phyloP scores from a whole-genome alignment of 2,113 vertebrate species.

The Datnioides undecimradiatus region DNA sequence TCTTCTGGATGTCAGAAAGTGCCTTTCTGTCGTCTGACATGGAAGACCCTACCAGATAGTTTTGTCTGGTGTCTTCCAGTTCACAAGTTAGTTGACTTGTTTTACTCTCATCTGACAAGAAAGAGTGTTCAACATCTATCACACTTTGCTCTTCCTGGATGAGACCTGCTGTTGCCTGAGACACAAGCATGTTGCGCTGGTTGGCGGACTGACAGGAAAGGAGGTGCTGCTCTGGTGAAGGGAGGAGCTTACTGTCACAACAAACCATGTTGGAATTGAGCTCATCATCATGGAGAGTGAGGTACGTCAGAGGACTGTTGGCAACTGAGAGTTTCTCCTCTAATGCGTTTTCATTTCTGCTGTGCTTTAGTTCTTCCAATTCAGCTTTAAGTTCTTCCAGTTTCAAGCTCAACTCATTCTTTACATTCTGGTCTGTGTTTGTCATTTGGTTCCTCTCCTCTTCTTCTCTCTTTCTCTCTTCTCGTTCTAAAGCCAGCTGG shows the following conservation, averaged over 20 bases:
- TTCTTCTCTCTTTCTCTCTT: constrained; percentile 68
- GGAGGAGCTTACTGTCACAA: constrained; percentile 54
- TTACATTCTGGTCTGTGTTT: constrained; percentile 38
- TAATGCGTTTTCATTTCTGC: constrained; percentile 12
- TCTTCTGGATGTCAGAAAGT: background rate
- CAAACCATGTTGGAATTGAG: constrained; percentile 62
- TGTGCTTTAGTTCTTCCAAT: constrained; percentile 69
- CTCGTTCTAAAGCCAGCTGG: constrained; percentile 77
- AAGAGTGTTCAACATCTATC: constrained; percentile 13
- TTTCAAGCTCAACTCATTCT: constrained; percentile 59
- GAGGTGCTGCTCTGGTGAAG: constrained; percentile 64
- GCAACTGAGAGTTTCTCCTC: constrained; percentile 51
- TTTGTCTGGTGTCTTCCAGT: constrained; percentile 24
- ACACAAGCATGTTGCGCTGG: constrained; percentile 69
- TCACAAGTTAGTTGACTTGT: constrained; percentile 2
- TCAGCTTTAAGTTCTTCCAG: constrained; percentile 77
- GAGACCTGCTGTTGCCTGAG: constrained; percentile 53
- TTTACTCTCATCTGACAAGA: background rate
- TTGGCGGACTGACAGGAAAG: constrained; percentile 76
- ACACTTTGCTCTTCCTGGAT: constrained; percentile 48
- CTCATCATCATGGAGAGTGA: constrained; percentile 70
- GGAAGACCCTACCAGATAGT: background rate
- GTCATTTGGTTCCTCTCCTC: constrained; percentile 52
- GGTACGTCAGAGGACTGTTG: constrained; percentile 73
- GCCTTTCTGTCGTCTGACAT: constrained; percentile 1